Base-by-base conservation (phyloP, 1,140 invertebrate genomes). In the Leptinotarsa lineolata region DNA sequence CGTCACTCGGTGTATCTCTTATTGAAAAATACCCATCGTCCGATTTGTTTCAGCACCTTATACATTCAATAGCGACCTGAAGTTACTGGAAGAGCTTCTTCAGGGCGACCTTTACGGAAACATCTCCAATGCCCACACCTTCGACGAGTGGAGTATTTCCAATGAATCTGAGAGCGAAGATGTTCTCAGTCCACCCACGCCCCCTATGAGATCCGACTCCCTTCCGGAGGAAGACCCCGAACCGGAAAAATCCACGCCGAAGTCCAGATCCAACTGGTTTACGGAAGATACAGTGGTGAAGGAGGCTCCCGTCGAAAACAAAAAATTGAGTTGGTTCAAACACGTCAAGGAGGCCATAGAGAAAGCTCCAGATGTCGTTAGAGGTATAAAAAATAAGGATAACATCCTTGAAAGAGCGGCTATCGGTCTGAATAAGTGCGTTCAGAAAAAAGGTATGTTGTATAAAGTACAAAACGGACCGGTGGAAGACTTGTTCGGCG, bases 201-300 rank as follows among this genome's bases (percentile, higher is more conserved):
- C 87, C 5, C 88, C 88, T 3, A 84, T 82, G 44, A 81, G 87
- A 68, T 85, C 84, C 54, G 86, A 88, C 74, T 88, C 87, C 11
- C 74, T 84, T 12, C 79, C 78, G 1, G 79, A 79, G 69, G 78
- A 82, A 44, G 77, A 79, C 74, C 70, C 54, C 24, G 54, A 68
- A n/a, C 6, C 44, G 18, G 46, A 72, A 70, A 48, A 39, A 18
- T 45, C 73, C 61, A 45, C 22, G 18, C 44, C 70, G 63, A 73
- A 80, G 71, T 77, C 73, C 6, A 79, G 72, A 70, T 74, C 77
- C 15, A 82, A 72, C 71, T 84, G 82, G 82, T 83, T 74, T 70
- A 74, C 71, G 5, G 70, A 78, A 44, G 21, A 45, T 20, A 13
- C 13, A 12, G 8, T 16, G 15, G 16, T 60, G 21, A 64, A 73